Percentiles rank a stretch among this genome's conserved stretches.
Evolutionary conservation across 1,140 invertebrate genomes (phyloP).

Genomic region (Drosophila athabasca): DNA sequence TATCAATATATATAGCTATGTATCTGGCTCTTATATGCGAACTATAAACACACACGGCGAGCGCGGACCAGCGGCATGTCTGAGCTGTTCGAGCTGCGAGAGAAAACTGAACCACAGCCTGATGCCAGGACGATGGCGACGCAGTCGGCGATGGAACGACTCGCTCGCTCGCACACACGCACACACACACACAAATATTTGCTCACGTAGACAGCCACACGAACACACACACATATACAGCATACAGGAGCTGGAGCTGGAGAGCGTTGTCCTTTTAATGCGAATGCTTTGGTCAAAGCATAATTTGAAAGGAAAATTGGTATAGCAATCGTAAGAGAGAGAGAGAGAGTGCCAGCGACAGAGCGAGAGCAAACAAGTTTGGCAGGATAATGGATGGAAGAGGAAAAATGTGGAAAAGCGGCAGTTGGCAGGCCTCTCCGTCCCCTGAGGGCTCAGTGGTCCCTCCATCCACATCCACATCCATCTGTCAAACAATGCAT

Average conservation of each 20-base stretch:
- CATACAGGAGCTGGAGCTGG: constrained; percentile 5
- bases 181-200: constrained; percentile 10
- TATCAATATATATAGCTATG: constrained; percentile 13
- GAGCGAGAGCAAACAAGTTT: constrained; percentile 66
- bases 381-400: constrained; percentile 63
- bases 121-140: constrained; percentile 48
- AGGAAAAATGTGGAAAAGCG: constrained; percentile 70
- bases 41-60: constrained; percentile 70
- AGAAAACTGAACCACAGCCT: constrained; percentile 69
- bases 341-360: constrained; percentile 15
- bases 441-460: neutral
- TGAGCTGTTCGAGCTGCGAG: constrained; percentile 75
- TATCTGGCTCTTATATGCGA: constrained; percentile 3
- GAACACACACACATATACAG: constrained; percentile 28
- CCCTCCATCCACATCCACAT: constrained; percentile 9
- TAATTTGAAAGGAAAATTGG: constrained; percentile 68
- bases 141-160: constrained; percentile 37
- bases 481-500: constrained; percentile 50
- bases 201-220: constrained; percentile 17
- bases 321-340: constrained; percentile 34
- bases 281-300: constrained; percentile 71
- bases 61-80: constrained; percentile 68
- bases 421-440: constrained; percentile 47
- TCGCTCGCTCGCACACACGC: constrained; percentile 9
- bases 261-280: constrained; percentile 82